A percentile compares a stretch with the other conserved stretches of the same genome.
Conservation (phyloP, 2,113 vertebrate species). For the Vulpes vulpes region DNA sequence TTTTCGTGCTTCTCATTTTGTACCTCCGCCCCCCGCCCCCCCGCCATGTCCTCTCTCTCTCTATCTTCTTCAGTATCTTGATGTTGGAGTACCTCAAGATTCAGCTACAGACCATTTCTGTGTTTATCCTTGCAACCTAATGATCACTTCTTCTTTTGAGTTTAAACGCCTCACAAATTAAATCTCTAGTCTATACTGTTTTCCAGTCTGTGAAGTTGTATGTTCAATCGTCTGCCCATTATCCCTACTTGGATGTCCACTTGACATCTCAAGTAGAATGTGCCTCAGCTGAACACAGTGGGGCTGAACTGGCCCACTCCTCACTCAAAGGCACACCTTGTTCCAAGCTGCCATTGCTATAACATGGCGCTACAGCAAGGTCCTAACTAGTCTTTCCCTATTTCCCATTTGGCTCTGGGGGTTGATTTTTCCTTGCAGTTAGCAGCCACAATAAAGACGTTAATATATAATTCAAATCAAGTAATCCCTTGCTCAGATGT, state of each 20-base stretch:
- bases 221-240: neutral
- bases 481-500: neutral
- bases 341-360: neutral
- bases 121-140: neutral
- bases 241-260: neutral
- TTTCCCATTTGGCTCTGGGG: neutral
- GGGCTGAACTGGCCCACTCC: neutral
- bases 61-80: neutral
- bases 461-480: neutral
- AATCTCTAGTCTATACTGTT: neutral
- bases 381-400: neutral
- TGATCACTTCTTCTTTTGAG: neutral
- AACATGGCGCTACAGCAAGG: neutral
- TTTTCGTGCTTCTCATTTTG: neutral
- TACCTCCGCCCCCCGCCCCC: too few species aligned
- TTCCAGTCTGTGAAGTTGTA: neutral
- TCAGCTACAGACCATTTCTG: neutral
- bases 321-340: neutral
- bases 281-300: too few species aligned
- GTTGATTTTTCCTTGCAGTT: neutral
- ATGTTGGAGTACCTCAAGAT: neutral
- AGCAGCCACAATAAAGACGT: neutral
- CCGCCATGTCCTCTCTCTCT: too few species aligned
- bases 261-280: neutral
- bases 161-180: neutral